Percentiles rank a stretch among this genome's conserved stretches.
Conservation (phyloP, 2,113 vertebrate genomes). For the Callocephalon fimbriatum region DNA sequence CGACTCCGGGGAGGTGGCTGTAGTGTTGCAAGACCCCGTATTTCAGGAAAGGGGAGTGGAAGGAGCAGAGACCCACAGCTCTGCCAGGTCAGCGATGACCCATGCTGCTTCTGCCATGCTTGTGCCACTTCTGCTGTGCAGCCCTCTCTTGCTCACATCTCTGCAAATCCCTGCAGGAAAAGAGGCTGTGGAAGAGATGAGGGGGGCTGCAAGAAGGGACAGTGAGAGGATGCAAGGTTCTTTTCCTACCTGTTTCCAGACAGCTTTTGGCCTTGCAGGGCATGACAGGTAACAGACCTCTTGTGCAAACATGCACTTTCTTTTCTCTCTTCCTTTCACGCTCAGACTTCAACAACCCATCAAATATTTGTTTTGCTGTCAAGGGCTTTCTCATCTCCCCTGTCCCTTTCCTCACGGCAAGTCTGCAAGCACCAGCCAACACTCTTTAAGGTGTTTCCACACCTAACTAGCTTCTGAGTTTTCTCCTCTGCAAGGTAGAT, state of each 20-base stretch:
- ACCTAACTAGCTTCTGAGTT: background rate
- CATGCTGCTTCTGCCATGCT: background rate
- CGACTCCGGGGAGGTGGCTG: background rate
- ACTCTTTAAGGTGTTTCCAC: background rate
- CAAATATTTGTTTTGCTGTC: background rate
- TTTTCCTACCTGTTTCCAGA: background rate
- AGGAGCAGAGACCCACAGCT: background rate
- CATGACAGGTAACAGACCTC: background rate
- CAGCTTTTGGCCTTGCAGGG: background rate
- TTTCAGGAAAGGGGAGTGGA: background rate
- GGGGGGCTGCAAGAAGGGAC: background rate
- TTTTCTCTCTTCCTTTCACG: background rate
- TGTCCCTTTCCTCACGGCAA: background rate
- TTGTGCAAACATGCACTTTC: background rate
- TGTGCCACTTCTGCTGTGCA: background rate
- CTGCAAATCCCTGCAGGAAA: background rate
- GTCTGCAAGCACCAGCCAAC: background rate
- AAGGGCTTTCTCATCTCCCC: background rate
- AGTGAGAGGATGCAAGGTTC: background rate
- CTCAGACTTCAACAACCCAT: background rate
- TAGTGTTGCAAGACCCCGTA: fast-evolving
- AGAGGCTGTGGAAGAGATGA: background rate
- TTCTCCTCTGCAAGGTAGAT: background rate
- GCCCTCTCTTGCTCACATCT: background rate
- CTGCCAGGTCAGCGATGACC: background rate